Base-by-base conservation (phyloP, 1,140 invertebrate species). In the Drosophila novamexicana region DNA sequence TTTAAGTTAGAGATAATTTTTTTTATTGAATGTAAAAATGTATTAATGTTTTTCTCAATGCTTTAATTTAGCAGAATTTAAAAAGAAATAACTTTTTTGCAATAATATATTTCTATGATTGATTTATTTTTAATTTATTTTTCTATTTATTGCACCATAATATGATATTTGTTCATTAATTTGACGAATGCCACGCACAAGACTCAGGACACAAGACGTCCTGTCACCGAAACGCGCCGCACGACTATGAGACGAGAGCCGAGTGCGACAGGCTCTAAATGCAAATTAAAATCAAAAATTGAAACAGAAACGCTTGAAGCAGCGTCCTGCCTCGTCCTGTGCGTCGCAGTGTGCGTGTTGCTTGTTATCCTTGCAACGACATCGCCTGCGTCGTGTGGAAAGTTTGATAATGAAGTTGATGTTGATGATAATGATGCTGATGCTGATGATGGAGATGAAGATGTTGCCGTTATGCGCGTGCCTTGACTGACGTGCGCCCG, bases 211-310 rank as follows among this genome's bases (percentile, higher is more conserved):
- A 77, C 68, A 69, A 77, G 39, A 89, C 84, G 84, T 88, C 84
- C 84, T 89, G 69, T 57, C 84, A 72, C 63, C 66, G 57, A 70
- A 84, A 61, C 84, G 77, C 67, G 66, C 66, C 56, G 78, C 67
- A 76, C 63, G 70, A 85, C 82, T 86, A 81, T 85, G 82, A 81
- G 47, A 45, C 75, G 56, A 79, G 61, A 72, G 75, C 75, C 79
- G 75, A 86, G 71, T 73, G 52, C 63, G 78, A 50, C 78, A 66
- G 78, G 66, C 82, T 86, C 83, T 83, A 88, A 88, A 88, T 88
- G 83, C 77, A 88, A 88, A 88, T 88, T 73, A 79, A 88, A 88
- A 89, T 88, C 82, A 75, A 67, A 89, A 81, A 78, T 86, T 86
- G 81, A 85, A 86, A 78, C 82, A 64, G 65, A 58, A 59, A 47